Evolutionary conservation across 2,888 invertebrate species (phyloP), one percentile per base, ranked within the genome.

Genomic region (Dastarcus helophoroides): DNA sequence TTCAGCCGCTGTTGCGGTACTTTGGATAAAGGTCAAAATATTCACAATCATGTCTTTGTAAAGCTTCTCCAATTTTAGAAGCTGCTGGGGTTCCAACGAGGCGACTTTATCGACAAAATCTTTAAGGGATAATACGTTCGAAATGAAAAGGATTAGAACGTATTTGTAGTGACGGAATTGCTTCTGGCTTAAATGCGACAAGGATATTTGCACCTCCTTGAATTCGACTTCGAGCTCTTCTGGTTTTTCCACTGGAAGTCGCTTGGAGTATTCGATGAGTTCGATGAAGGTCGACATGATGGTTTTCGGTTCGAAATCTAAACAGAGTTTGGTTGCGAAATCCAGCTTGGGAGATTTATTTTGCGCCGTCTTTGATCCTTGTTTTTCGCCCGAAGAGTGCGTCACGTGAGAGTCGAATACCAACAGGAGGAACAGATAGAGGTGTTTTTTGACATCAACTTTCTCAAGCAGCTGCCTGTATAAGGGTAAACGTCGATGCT

Each of bases 131-230:
- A 86, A 63, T 21, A 88, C 65, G 10, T 67, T 69, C 5, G 76
- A 73, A 28, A 86, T 67, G 43, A 85, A 83, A 14, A 79, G 79
- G 10, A 90, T 64, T 13, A 81, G 64, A 0, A 78, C 70, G 50
- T 86, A 89, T 60, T 84, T 89, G 55, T 79, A 90, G 55, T 90
- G 86, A 2, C 86, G 70, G 30, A 89, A 63, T 43, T 89, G 82
- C 48, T 82, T 79, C 0, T 79, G 68, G 0, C 74, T 73, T 67
- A 0, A 79, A 63, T 49, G 78, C 71, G 41, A 79, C 80, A 32
- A 63, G 60, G 39, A 64, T 60, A 15, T 32, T 30, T 22, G 14
- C 6, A 35, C 23, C 25, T 29, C 29, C 13, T 49, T 43, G 0
- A 62, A 47, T 11, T 60, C 58, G 2, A 60, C 56, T 4, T 65